Base-by-base conservation (phyloP, 2,888 invertebrate species). In the Leptopterna dolabrata region DNA sequence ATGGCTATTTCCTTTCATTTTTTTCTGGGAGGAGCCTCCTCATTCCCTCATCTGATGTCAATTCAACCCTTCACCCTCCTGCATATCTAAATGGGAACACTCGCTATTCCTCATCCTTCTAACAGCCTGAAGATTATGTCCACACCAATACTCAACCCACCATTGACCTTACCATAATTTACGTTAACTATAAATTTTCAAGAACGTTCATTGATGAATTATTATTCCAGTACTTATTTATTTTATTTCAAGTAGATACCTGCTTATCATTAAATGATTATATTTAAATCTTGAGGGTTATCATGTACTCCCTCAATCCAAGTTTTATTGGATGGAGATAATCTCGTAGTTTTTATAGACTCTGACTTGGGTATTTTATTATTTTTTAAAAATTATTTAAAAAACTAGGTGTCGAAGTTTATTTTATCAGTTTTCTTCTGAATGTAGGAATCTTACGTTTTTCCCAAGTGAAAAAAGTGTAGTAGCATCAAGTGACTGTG, bases 271-370 rank as follows among this genome's bases (percentile, higher is more conserved):
- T 63, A 24, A 63, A 63, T 63, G 24, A 63, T 63, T 63, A 47
- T 47, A 63, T 63, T 63, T 63, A 4, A 63, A 24, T 9, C 24
- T 63, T 27, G 63, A 24, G 63, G 63, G 24, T 63, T 63, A n/a
- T 19, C 3, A 27, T 24, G 19, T 19, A 63, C n/a, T n/a, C 27
- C 6, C n/a, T 51, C 63, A 1, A 24, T 63, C 63, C 63, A 63
- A 63, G 63, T 63, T 63, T 63, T 63, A 63, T 63, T 63, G 63
- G 63, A 63, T 63, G 63, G 63, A 63, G 63, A 27, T 63, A 63
- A 63, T 63, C 63, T 63, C 63, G 63, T 63, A 63, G 63, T 13
- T 63, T 63, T 63, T 63, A 63, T 63, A 63, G 63, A 63, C 63
- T 63, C 19, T 27, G 63, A 63, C 27, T 24, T 63, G 24, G 11